Percentiles rank a stretch among this genome's conserved stretches.
Evolutionary conservation across 1,140 invertebrate species (phyloP).

Genomic region (Anastrepha ludens): DNA sequence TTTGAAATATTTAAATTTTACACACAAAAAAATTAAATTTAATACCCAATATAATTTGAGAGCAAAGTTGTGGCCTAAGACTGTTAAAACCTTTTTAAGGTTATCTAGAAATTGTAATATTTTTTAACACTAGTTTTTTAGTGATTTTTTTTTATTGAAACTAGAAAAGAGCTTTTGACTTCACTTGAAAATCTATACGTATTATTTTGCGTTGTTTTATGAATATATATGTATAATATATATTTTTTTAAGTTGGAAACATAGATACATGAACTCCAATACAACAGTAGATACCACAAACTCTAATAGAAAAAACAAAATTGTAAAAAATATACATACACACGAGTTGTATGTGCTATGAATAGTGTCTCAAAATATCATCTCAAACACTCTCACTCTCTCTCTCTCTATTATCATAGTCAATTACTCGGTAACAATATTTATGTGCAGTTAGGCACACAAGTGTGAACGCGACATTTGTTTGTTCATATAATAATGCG

Average conservation of each 20-base stretch:
- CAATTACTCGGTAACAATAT: background rate
- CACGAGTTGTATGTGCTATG: too few relatives aligned
- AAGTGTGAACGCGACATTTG: background rate
- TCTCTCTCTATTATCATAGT: background rate
- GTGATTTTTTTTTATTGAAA: background rate
- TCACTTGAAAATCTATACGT: background rate
- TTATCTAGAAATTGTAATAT: background rate
- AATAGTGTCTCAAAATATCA: too few relatives aligned
- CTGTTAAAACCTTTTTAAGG: constrained; percentile 9
- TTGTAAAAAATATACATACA: too few relatives aligned
- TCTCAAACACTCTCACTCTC: background rate
- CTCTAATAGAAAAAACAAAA: too few relatives aligned
- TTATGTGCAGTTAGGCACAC: background rate
- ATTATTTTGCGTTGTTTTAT: too few relatives aligned
- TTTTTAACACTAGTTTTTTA: background rate
- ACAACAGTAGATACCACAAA: background rate
- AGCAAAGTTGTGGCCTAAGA: background rate
- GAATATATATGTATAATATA: too few relatives aligned
- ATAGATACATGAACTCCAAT: background rate
- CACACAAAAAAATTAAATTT: too few relatives aligned
- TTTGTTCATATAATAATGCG: background rate
- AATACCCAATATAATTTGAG: background rate
- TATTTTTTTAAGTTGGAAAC: background rate
- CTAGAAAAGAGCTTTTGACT: constrained; percentile 8
- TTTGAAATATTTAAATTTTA: too few relatives aligned